Percentiles rank a stretch among this genome's conserved stretches.
Conservation (phyloP, 2,113 vertebrate species). For the Heliornis fulica region DNA sequence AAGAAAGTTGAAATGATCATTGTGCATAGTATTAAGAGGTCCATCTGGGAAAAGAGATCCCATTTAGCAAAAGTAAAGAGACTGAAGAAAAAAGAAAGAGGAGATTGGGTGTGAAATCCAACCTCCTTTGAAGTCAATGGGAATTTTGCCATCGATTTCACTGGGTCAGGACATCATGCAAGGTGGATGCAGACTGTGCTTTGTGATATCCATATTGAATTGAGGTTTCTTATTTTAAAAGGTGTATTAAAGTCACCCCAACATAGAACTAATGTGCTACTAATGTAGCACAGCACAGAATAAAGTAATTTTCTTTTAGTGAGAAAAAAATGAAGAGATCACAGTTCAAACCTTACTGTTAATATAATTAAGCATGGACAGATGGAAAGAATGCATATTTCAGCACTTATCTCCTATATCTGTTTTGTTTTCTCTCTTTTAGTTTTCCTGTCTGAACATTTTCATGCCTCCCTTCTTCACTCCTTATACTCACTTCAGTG, state of each 20-base stretch:
- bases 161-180: not conserved
- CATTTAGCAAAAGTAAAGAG: constrained; percentile 17
- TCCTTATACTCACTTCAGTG: not conserved
- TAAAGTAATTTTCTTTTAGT: not conserved
- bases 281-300: not conserved
- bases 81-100: constrained; percentile 22
- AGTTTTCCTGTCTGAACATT: not conserved
- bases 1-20: not conserved
- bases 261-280: not conserved
- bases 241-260: not conserved
- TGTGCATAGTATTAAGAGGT: not conserved
- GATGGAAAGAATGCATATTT: not conserved
- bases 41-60: constrained; percentile 34
- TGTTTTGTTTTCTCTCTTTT: not conserved
- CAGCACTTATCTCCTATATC: not conserved
- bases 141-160: constrained; percentile 32
- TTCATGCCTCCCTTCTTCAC: not conserved
- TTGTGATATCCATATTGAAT: not conserved
- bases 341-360: not conserved
- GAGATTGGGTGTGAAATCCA: constrained; percentile 45
- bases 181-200: not conserved
- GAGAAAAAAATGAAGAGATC: not conserved
- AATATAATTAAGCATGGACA: not conserved
- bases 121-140: constrained; percentile 17
- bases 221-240: not conserved